A percentile compares a stretch with the other conserved stretches of the same genome.
These are phyloP conservation scores for Pseudorhombus dupliciocellatus DNA, from an alignment of 2,113 vertebrate species.

Conservation along the genomic window DNA sequence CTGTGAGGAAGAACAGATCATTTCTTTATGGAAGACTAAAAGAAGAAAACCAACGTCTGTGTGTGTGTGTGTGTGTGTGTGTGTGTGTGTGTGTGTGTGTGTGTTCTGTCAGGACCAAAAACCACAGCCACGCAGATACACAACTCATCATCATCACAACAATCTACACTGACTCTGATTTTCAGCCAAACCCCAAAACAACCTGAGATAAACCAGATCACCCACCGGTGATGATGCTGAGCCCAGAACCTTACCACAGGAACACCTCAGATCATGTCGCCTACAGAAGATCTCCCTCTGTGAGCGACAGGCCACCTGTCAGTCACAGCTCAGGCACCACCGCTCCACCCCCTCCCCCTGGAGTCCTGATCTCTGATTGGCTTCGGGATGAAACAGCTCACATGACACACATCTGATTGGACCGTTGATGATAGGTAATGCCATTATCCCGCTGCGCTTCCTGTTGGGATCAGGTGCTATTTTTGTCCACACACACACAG, in stretches of 20 bases:
- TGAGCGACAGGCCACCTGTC: constrained; percentile 28
- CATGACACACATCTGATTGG: constrained; percentile 59
- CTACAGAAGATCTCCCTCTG: constrained; percentile 25
- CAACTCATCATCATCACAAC: background rate
- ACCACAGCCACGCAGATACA: constrained; percentile 28
- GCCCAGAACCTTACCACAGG: constrained; percentile 32
- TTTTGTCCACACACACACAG: constrained; percentile 47
- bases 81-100: constrained; percentile 15
- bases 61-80: constrained; percentile 32
- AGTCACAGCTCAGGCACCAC: constrained; percentile 46
- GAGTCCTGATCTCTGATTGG: constrained; percentile 65
- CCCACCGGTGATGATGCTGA: background rate
- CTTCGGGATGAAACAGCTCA: constrained; percentile 42
- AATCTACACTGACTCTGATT: background rate
- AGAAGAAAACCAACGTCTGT: constrained; percentile 14
- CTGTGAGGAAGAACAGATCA: background rate
- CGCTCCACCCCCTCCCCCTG: constrained; percentile 58
- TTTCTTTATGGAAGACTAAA: background rate
- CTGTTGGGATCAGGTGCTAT: constrained; percentile 71
- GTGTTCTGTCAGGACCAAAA: constrained; percentile 63
- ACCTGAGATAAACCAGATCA: background rate
- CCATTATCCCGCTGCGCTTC: constrained; percentile 64
- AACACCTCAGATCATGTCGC: constrained; percentile 14
- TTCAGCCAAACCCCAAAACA: background rate
- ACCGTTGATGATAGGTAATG: constrained; percentile 55